Evolutionary conservation across 2,888 invertebrate genomes (phyloP), one percentile per base, ranked within the genome.

Genomic region (Cataglyphis altisquamis): DNA sequence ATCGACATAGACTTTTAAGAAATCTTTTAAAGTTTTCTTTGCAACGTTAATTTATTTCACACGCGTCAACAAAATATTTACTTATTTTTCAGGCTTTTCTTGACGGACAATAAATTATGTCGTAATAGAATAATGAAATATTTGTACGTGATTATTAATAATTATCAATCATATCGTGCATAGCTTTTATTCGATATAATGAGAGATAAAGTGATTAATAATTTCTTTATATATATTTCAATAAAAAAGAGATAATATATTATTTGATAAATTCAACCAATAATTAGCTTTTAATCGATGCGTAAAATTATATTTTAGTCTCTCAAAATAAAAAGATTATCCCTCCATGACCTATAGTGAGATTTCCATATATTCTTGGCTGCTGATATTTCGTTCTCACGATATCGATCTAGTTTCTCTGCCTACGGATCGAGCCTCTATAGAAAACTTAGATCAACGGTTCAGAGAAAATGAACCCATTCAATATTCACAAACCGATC

Each of bases 401-500:
- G 92, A 91, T 90, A 92, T 85, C 75, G 91, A 91, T 91, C 89
- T 86, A 88, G 85, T 82, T 88, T 86, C 72, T 82, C 48, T 74
- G 66, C 55, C 64, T 68, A 84, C 48, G 72, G 1, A 82, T 15
- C 80, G 68, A 52, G 3, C 67, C 86, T 52, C 52, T 60, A 89
- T 90, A 84, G 86, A 90, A 84, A 83, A 74, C 83, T 68, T 63
- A 78, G 15, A 70, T 73, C 80, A 85, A 84, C 78, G 72, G 84
- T 86, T 86, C 85, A 86, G 78, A 88, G 86, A 89, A 84, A 86
- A 88, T 86, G 87, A 82, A 83, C 70, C 90, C 89, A 91, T 92
- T 92, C 92, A 91, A 92, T 92, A 92, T 92, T 92, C 92, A 92
- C 90, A 83, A 91, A 87, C 86, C 87, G 72, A 78, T 45, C 88